Evolutionary conservation across 1,140 invertebrate genomes (phyloP), one percentile per base, ranked within the genome.

Genomic region (Tachypleus tridentatus): DNA sequence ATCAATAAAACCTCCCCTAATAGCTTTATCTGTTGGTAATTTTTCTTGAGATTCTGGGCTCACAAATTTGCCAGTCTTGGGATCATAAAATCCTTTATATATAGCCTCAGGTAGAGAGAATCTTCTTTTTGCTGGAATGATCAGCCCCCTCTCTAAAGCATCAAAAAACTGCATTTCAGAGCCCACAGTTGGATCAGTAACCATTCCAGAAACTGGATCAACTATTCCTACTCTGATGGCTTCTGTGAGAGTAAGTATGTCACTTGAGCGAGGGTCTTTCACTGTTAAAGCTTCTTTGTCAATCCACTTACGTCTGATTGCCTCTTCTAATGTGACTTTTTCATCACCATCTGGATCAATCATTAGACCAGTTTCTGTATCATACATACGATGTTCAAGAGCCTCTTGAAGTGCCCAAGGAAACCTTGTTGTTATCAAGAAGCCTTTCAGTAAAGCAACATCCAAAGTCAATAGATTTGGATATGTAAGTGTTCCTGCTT

Each of bases 61-160:
- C 3, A 91, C 77, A 68, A 62, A 56, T 49, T 68, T 58, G 51
- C 82, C 79, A 51, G 80, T 77, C 68, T 78, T 76, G 3, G 85
- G 77, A 73, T 87, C 82, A 72, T 86, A 87, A 60, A 88, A 79
- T 0, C 86, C 72, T 5, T 89, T 88, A 71, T 87, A 88, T 6
- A 94, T 83, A 2, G 89, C 89, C 76, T 93, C 89, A 1, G 88
- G 86, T 10, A 95, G 78, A 57, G 88, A 89, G 69, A 90, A 84
- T 75, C 87, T 88, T 51, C 84, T 83, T 76, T 89, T 89, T 52
- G 87, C 85, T 5, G 87, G 86, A 5, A 92, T 80, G 64, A 93
- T 82, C n/a, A 93, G 74, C 53, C 90, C 89, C 62, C 85, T 80
- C 70, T 90, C 86, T 5, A 89, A 80, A 7, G 90, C 90, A 72